These are phyloP conservation scores for Cotesia typhae DNA, from an alignment of 1,140 invertebrate species.

Conservation along the genomic window DNA sequence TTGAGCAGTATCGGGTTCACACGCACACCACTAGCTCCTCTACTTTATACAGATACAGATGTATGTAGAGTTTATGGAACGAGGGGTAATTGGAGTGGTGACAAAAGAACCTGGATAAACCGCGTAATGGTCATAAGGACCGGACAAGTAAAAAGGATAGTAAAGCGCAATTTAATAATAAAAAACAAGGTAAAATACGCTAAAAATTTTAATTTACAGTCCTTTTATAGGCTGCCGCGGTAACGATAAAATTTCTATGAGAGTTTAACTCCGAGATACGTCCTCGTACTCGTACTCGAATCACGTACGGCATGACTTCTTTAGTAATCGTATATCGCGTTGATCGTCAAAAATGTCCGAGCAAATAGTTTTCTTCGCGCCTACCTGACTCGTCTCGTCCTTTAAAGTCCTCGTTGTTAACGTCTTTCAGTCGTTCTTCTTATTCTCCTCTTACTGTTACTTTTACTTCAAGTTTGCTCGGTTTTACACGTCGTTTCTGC, in stretches of 20 bases:
- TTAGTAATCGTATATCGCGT: slow-evolving; percentile 55
- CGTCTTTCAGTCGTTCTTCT: slow-evolving; percentile 2
- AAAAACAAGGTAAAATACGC: not conserved
- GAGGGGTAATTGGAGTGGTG: slow-evolving; percentile 5
- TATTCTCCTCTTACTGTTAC: slow-evolving; percentile 20
- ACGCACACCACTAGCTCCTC: not conserved
- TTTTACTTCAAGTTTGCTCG: not conserved
- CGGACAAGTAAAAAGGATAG: not conserved
- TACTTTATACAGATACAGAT: not conserved
- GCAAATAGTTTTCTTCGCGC: slow-evolving; percentile 59
- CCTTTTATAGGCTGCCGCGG: slow-evolving; percentile 28
- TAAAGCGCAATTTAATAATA: not conserved
- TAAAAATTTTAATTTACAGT: slow-evolving; percentile 18
- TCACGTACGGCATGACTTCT: slow-evolving; percentile 57
- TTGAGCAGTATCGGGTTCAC: slow-evolving; percentile 3
- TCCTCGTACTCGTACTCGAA: slow-evolving; percentile 44
- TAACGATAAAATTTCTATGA: slow-evolving; percentile 53
- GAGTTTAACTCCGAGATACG: slow-evolving; percentile 1
- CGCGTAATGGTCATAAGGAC: not conserved
- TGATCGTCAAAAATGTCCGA: slow-evolving; percentile 48
- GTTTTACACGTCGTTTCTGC: slow-evolving; percentile 9
- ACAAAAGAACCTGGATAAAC: too few species aligned
- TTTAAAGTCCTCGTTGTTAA: not conserved
- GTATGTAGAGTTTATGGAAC: not conserved
- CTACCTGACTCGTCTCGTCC: slow-evolving; percentile 29